Conservation (phyloP, 2,113 vertebrate genomes). For the Chrysochloris asiatica region DNA sequence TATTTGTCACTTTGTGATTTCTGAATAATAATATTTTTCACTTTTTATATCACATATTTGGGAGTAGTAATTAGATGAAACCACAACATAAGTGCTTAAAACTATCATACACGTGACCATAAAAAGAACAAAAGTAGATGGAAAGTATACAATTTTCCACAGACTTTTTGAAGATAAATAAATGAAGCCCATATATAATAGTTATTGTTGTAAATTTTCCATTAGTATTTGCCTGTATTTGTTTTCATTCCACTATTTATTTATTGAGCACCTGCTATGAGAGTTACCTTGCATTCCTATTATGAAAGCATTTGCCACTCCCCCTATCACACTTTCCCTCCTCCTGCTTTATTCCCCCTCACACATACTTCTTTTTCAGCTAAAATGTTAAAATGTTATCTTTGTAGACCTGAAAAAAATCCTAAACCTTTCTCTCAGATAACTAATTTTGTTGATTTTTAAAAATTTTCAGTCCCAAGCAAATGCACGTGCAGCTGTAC, state of each 20-base stretch:
- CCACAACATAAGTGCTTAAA: neutral
- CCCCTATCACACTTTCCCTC: too few species aligned
- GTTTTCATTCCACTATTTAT: neutral
- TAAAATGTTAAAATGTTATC: neutral
- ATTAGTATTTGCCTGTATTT: neutral
- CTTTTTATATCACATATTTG: neutral
- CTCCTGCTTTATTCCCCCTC: too few species aligned
- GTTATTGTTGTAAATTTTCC: slow-evolving; percentile 28
- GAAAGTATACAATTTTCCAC: neutral
- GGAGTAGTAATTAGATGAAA: slow-evolving; percentile 20
- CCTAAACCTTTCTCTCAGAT: neutral
- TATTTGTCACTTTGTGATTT: neutral
- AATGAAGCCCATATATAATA: neutral
- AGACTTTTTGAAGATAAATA: slow-evolving; percentile 6
- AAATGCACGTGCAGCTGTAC: slow-evolving; percentile 91
- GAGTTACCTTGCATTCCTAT: neutral
- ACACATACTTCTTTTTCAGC: neutral
- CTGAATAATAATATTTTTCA: slow-evolving; percentile 29
- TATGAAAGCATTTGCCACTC: neutral
- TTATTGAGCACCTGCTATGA: neutral
- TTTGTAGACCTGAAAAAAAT: neutral
- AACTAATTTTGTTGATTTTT: slow-evolving; percentile 7
- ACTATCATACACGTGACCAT: neutral
- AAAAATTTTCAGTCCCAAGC: slow-evolving; percentile 89
- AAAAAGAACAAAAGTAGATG: neutral